phyloP scores from a whole-genome alignment of 2,888 invertebrate genomes.

The Drosophila helvetica region DNA sequence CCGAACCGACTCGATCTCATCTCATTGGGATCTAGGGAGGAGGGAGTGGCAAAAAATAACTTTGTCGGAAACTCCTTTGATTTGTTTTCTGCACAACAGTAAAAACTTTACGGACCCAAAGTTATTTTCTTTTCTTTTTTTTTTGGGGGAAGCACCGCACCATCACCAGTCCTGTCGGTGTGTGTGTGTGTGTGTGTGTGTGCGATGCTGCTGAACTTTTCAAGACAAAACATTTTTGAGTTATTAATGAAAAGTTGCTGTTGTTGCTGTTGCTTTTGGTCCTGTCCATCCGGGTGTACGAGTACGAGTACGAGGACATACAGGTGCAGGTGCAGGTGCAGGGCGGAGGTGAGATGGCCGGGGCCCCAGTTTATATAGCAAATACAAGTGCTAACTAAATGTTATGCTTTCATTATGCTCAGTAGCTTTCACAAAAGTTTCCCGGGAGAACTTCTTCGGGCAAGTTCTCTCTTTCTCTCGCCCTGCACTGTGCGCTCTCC shows the following conservation, averaged over 20 bases:
- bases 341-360: not conserved
- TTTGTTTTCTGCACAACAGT: constrained; percentile 71
- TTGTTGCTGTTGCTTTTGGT: constrained; percentile 33
- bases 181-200: constrained; percentile 11
- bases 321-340: constrained; percentile 8
- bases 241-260: constrained; percentile 75
- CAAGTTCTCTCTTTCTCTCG: constrained; percentile 38
- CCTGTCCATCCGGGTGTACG: constrained; percentile 21
- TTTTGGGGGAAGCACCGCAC: not conserved
- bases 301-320: not conserved
- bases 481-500: constrained; percentile 18
- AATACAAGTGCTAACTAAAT: constrained; percentile 78
- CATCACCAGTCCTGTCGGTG: not conserved
- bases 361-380: constrained; percentile 47
- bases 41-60: constrained; percentile 50
- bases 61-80: constrained; percentile 75
- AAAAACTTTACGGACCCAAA: constrained; percentile 31
- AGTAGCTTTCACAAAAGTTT: constrained; percentile 41
- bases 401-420: constrained; percentile 79
- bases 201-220: constrained; percentile 66
- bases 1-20: not conserved
- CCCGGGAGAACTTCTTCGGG: constrained; percentile 43
- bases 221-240: constrained; percentile 77
- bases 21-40: constrained; percentile 39
- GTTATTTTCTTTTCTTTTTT: not conserved